Conservation (phyloP, 2,888 invertebrate genomes). For the Harpagoxenus sublaevis region DNA sequence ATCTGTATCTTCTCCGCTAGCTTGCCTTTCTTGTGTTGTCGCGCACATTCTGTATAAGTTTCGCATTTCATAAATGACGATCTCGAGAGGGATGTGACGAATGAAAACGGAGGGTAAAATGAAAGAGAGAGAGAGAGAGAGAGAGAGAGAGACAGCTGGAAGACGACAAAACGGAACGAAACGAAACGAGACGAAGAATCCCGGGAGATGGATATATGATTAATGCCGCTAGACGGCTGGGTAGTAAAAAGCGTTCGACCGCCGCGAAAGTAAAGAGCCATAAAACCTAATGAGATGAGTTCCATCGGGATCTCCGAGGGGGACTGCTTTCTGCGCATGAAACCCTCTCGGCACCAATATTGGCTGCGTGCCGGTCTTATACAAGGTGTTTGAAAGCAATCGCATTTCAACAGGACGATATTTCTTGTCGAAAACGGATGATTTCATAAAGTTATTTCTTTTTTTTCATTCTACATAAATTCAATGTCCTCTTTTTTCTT, state of each 20-base stretch:
- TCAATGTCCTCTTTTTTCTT: too few species aligned
- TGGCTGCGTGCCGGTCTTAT: conserved; percentile 23
- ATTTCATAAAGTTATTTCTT: not conserved
- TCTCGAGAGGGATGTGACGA: not conserved
- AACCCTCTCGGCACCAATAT: conserved; percentile 36
- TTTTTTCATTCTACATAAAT: not conserved
- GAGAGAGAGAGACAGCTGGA: conserved; percentile 19
- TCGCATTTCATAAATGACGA: conserved; percentile 11
- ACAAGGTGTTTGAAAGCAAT: conserved; percentile 19
- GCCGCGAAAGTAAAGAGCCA: conserved; percentile 65
- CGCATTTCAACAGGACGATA: not conserved
- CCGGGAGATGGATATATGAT: conserved; percentile 71
- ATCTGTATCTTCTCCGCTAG: not conserved
- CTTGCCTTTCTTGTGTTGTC: not conserved
- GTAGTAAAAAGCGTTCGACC: conserved; percentile 63
- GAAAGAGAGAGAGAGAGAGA: not conserved
- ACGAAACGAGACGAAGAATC: conserved; percentile 51
- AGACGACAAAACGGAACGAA: conserved; percentile 13
- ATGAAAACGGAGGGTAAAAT: not conserved
- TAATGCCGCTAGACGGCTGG: conserved; percentile 63
- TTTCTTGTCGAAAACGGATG: not conserved
- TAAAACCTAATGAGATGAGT: conserved; percentile 74
- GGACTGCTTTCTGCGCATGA: conserved; percentile 14
- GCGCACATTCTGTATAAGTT: not conserved
- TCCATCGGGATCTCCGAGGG: conserved; percentile 48